These are phyloP conservation scores for Phanerotoma sp. DNA, from an alignment of 2,888 invertebrate species.

Conservation along the genomic window DNA sequence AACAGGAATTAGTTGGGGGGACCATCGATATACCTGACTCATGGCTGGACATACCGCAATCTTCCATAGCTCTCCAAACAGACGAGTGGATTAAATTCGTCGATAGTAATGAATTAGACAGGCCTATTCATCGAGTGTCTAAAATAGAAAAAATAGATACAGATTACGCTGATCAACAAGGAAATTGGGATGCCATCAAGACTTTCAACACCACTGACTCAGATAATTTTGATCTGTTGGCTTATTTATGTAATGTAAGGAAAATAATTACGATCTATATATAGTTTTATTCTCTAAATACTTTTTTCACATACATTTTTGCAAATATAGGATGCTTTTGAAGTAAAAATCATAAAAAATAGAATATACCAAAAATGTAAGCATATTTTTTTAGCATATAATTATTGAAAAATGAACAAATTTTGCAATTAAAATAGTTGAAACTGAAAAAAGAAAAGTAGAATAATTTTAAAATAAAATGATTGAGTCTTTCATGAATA, in stretches of 20 bases:
- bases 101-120: constrained; percentile 19
- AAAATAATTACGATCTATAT: no score
- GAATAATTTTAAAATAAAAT: no score
- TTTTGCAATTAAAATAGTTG: no score
- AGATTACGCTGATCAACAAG: constrained; percentile 30
- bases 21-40: constrained; percentile 30
- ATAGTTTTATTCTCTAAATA: no score
- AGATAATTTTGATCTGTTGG: constrained; percentile 52
- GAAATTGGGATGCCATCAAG: constrained; percentile 41
- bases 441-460: no score
- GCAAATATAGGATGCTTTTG: no score
- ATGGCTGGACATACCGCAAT: constrained; percentile 32
- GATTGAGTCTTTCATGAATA: no score
- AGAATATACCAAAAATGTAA: constrained; percentile 4
- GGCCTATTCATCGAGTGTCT: constrained; percentile 20
- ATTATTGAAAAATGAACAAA: no score
- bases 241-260: constrained; percentile 54
- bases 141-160: constrained; percentile 17
- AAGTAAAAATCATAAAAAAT: no score
- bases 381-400: no score
- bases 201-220: constrained; percentile 41
- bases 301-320: no score
- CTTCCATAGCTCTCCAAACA: constrained; percentile 29
- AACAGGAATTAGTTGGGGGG: constrained; percentile 11
- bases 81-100: constrained; percentile 32